Conservation (phyloP, 2,888 invertebrate genomes). For the Boloria euphrosyne region DNA sequence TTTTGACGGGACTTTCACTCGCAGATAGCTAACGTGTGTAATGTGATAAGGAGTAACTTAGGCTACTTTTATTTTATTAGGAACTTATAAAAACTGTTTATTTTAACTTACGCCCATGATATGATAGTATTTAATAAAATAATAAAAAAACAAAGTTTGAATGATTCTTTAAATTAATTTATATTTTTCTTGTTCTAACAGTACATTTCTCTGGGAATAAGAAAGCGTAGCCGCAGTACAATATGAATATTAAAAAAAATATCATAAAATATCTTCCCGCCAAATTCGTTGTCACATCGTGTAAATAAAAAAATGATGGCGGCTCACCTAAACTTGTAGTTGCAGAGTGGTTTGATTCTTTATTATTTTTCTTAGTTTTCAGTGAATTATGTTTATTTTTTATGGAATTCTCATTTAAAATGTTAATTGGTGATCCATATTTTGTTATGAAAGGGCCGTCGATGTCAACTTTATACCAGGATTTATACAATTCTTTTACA, state of each 20-base stretch:
- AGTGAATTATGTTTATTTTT: neutral
- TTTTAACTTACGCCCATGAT: no score
- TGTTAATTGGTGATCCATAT: neutral
- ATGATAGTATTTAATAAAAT: neutral
- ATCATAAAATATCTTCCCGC: slow-evolving; percentile 23
- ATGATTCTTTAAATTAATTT: neutral
- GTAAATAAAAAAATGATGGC: slow-evolving; percentile 21
- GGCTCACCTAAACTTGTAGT: neutral
- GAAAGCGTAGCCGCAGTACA: slow-evolving; percentile 25
- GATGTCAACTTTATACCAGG: slow-evolving; percentile 44
- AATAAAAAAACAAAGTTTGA: neutral
- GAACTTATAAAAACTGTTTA: no score
- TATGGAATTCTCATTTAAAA: neutral
- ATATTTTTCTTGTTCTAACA: neutral
- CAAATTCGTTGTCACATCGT: slow-evolving; percentile 26
- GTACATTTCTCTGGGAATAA: slow-evolving; percentile 6
- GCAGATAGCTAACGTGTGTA: no score
- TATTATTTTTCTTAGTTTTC: slow-evolving; percentile 2
- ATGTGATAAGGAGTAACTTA: no score
- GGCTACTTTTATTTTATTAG: no score
- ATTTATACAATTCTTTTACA: slow-evolving; percentile 38
- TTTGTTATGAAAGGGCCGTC: slow-evolving; percentile 41
- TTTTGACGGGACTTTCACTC: no score
- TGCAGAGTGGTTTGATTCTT: neutral
- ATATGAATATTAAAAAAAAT: slow-evolving; percentile 21